These are phyloP conservation scores for Hylia prasina DNA, from an alignment of 2,113 vertebrate species.

Conservation along the genomic window DNA sequence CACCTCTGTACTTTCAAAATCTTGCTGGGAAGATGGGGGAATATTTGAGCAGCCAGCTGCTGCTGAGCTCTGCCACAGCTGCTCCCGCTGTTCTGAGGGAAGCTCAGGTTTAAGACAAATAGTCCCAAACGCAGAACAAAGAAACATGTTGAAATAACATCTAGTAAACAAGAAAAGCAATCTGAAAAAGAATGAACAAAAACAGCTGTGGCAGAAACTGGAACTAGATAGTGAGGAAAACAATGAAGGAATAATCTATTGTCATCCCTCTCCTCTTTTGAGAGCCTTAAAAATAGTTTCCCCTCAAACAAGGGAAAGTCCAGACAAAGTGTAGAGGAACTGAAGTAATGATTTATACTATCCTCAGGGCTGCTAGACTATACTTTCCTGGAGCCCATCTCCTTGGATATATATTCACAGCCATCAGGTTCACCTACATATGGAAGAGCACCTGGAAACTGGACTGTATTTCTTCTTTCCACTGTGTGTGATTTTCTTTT, in stretches of 20 bases:
- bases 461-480: neutral
- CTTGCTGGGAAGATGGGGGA: neutral
- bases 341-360: neutral
- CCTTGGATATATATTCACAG: neutral
- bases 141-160: neutral
- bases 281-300: neutral
- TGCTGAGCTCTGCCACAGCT: neutral
- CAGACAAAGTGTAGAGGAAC: neutral
- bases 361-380: neutral
- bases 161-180: neutral
- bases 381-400: neutral
- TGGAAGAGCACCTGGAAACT: neutral
- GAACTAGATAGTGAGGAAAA: neutral
- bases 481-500: neutral
- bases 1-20: neutral
- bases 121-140: neutral
- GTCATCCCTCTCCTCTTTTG: neutral
- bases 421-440: neutral
- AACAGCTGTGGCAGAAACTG: neutral
- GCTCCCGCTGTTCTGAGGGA: neutral
- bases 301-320: neutral
- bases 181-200: neutral
- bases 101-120: neutral
- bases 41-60: neutral
- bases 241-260: neutral